Base-by-base conservation (phyloP, 1,140 invertebrate genomes). In the Drosophila willistoni region DNA sequence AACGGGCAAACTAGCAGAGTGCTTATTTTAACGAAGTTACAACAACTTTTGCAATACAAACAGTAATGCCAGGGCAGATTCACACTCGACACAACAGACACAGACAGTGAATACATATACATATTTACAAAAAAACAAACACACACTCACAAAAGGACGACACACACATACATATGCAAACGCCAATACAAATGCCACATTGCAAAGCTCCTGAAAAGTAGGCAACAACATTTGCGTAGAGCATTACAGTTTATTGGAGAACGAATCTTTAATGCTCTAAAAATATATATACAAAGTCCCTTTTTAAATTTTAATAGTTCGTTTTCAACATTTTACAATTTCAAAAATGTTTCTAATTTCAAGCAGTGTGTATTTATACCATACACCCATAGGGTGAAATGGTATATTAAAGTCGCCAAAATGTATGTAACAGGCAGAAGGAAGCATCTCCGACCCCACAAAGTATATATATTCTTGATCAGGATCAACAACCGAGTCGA, bases 21-120 rank as follows among this genome's bases (percentile, higher is more conserved):
- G 83, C 83, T 86, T 87, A 86, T 87, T 86, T 86, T 86, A 86
- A 86, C 83, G 83, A 86, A 86, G 83, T 86, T 86, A 89, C 83
- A 86, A 86, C 84, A 87, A 86, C 84, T 86, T 86, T 89, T 69
- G 84, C 83, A 86, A 86, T 86, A 86, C 83, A 86, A 86, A 86
- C 83, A 86, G 83, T 89, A 87, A 87, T 87, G 69, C 83, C 79
- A 77, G 83, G 83, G 83, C 84, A 87, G 84, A 86, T 86, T 86
- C 83, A 86, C 83, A 86, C 83, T 86, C 84, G 63, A 70, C 73
- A 83, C 84, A 86, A 83, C 76, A 71, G 70, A 70, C 68, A 73
- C 67, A 68, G 57, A 47, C 66, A 77, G 73, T 67, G 47, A 36
- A 57, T 54, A 57, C 29, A 71, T 44, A 47, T 55, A 57, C 59